Conservation (phyloP, 1,140 invertebrate species). For the Eumeta japonica region DNA sequence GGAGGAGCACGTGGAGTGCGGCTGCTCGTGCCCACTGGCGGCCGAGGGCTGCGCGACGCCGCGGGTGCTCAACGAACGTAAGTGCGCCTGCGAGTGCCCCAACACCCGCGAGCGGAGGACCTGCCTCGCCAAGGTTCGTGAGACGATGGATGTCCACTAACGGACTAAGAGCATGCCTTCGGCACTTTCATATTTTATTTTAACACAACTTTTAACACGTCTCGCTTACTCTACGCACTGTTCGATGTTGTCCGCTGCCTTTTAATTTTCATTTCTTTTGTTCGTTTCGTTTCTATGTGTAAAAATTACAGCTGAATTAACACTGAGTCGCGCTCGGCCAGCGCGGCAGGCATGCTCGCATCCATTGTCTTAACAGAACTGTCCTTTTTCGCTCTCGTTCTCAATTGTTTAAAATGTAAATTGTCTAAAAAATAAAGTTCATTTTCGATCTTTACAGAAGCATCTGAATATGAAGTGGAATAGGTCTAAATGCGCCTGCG, state of each 20-base stretch:
- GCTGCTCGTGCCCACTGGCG: slow-evolving; percentile 23
- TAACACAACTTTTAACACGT: too few relatives aligned
- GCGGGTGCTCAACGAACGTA: slow-evolving; percentile 44
- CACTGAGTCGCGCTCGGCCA: too few relatives aligned
- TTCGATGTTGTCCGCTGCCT: too few relatives aligned
- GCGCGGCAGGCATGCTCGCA: slow-evolving; percentile 31
- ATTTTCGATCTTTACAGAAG: slow-evolving; percentile 39
- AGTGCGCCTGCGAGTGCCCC: slow-evolving; percentile 49
- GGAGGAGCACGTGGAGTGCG: slow-evolving; percentile 36
- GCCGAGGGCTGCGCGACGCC: slow-evolving; percentile 25
- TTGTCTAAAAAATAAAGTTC: slow-evolving; percentile 11
- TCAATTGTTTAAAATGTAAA: slow-evolving; percentile 10
- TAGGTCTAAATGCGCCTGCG: slow-evolving; percentile 42
- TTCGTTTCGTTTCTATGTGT: too few relatives aligned
- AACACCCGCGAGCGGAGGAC: slow-evolving; percentile 36
- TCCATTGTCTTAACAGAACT: slow-evolving; percentile 50
- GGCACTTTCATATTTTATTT: too few relatives aligned
- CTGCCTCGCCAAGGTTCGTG: slow-evolving; percentile 46
- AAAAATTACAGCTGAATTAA: too few relatives aligned
- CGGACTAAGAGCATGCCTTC: too few relatives aligned
- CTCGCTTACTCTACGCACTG: too few relatives aligned
- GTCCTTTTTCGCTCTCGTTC: slow-evolving; percentile 19
- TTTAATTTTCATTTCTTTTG: too few relatives aligned
- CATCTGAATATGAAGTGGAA: slow-evolving; percentile 49
- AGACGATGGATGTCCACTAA: slow-evolving; percentile 54